Conservation (phyloP, 2,797 vertebrate species). For the Onychomys leucogaster region DNA sequence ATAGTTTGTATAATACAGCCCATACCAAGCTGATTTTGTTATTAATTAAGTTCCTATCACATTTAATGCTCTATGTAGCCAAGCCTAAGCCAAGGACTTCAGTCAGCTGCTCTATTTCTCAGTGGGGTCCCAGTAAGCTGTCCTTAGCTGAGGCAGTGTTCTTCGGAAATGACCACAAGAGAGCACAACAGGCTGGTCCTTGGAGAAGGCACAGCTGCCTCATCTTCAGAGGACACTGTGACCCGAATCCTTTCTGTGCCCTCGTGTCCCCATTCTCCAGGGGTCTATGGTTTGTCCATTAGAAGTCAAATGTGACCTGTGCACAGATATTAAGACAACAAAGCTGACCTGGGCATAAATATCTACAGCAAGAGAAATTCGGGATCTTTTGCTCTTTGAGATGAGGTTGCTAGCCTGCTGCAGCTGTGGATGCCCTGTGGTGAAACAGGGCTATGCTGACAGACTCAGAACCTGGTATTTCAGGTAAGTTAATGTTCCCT, state of each 20-base stretch:
- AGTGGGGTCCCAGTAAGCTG: background rate
- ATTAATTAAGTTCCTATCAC: background rate
- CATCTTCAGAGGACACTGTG: background rate
- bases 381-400: constrained; percentile 52
- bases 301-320: background rate
- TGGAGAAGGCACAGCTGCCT: background rate
- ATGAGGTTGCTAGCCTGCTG: background rate
- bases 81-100: background rate
- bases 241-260: background rate
- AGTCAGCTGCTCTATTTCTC: background rate
- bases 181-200: background rate
- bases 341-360: background rate
- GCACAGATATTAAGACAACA: background rate
- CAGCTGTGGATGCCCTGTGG: background rate
- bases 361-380: background rate
- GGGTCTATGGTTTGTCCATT: background rate
- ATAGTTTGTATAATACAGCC: background rate
- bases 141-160: background rate
- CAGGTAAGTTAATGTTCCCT: constrained; percentile 71
- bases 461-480: constrained; percentile 57
- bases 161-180: background rate
- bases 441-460: background rate
- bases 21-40: background rate
- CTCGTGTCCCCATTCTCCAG: background rate
- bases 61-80: background rate